Evolutionary conservation across 92 coral and sea anemone genomes (phyloP), one percentile per base, ranked within the genome.

Genomic region (Montipora capitata): DNA sequence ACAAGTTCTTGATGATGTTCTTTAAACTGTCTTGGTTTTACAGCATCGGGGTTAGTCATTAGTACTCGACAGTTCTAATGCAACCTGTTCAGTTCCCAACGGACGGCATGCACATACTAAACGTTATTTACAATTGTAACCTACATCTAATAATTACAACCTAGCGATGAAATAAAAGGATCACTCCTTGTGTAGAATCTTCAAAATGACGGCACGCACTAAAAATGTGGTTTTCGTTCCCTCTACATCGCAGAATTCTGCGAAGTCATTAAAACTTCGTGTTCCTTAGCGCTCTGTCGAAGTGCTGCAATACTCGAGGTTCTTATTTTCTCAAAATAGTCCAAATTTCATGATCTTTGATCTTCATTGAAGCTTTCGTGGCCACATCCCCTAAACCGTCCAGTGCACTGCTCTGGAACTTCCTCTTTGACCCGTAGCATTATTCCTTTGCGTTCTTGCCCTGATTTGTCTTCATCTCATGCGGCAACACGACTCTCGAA

Each of bases 281-380:
- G 98, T 48, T 95, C 94, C 78, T 95, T 95, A 11, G 98, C 98
- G 52, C 90, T 91, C 72, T 90, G 90, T 78, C 98, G 87, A 20
- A 95, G 88, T 3, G 92, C 96, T 8, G 98, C 98, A 40, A 95
- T 95, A 61, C 96, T 95, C 42, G 95, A 91, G 56, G 93, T 84
- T 79, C 98, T 79, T 20, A 94, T 74, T 18, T 81, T 94, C 81
- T 95, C 98, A 48, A 95, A 80, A 82, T 59, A 91, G 72, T 94
- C 94, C 14, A 72, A 81, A 35, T 92, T 74, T 42, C 87, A 80
- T 40, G 74, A 20, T 20, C 27, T 20, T 20, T 20, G 27, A 0
- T 20, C 27, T 20, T 20, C 27, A 20, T 20, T 20, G 27, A 20
- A 10, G 76, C 77, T 40, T 10, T 17, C 67, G 45, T 87, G 86